phyloP scores from a whole-genome alignment of 1,140 invertebrate species.

The Sinella curviseta region DNA sequence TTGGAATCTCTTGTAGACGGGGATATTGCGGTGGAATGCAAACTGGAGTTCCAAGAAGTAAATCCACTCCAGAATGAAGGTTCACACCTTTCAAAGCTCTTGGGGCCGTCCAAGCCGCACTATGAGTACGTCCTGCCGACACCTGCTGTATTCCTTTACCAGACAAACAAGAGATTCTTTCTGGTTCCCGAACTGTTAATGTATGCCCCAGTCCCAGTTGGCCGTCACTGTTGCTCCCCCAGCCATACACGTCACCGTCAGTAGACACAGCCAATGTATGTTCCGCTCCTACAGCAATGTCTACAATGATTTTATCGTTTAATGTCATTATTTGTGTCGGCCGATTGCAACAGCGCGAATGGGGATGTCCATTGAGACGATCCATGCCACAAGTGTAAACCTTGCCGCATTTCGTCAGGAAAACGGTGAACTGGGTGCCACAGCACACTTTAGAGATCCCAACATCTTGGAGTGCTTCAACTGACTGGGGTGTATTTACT shows the following conservation, averaged over 20 bases:
- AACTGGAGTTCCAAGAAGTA: conserved; percentile 44
- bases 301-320: conserved; percentile 60
- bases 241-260: conserved; percentile 64
- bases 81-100: conserved; percentile 45
- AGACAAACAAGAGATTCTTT: conserved; percentile 60
- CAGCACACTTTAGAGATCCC: conserved; percentile 65
- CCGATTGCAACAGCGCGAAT: conserved; percentile 52
- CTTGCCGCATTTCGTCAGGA: conserved; percentile 63
- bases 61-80: conserved; percentile 44
- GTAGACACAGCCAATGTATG: conserved; percentile 64
- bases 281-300: conserved; percentile 66
- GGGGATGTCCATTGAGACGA: conserved; percentile 62
- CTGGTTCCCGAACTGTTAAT: conserved; percentile 60
- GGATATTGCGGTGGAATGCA: conserved; percentile 57
- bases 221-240: conserved; percentile 66
- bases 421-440: conserved; percentile 67
- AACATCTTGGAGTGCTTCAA: conserved; percentile 61
- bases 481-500: conserved; percentile 52
- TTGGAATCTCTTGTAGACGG: conserved; percentile 58
- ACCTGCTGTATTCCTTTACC: conserved; percentile 65
- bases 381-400: conserved; percentile 68
- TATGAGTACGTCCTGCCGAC: conserved; percentile 65
- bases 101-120: conserved; percentile 66
- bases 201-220: conserved; percentile 65
- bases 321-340: conserved; percentile 56